A percentile compares a stretch with the other conserved stretches of the same genome.
phyloP scores from a whole-genome alignment of 2,113 vertebrate species.

The Hydropotes inermis region DNA sequence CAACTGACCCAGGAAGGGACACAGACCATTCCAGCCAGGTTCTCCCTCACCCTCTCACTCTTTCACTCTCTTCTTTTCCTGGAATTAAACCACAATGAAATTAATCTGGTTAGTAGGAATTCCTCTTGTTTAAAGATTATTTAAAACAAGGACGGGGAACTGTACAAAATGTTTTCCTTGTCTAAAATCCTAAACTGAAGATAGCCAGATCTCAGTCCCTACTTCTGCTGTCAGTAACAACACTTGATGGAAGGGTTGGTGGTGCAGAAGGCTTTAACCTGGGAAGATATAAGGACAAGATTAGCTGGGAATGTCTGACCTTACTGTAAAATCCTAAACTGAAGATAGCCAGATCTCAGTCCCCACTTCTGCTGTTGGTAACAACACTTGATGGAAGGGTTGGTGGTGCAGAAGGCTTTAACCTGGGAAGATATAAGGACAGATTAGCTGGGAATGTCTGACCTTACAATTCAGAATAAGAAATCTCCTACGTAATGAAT shows the following conservation, averaged over 20 bases:
- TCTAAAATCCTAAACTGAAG: conserved; percentile 7
- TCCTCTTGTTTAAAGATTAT: conserved; percentile 39
- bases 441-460: not conserved
- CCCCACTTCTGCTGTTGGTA: not conserved
- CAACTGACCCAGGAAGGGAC: not conserved
- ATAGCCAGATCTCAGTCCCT: not conserved
- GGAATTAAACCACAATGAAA: conserved; percentile 17
- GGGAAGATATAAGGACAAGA: not conserved
- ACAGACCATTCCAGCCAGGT: not conserved
- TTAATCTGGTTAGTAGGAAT: not conserved
- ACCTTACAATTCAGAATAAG: not conserved
- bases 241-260: not conserved
- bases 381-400: not conserved
- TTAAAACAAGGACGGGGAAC: not conserved
- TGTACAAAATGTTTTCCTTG: conserved; percentile 36
- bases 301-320: not conserved
- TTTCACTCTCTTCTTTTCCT: not conserved
- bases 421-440: not conserved
- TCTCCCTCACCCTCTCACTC: not conserved
- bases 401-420: not conserved
- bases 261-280: not conserved
- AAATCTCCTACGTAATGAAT: not conserved
- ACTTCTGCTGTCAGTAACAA: not conserved
- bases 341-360: not conserved
- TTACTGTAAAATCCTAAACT: conserved; percentile 2